A percentile compares a stretch with the other conserved stretches of the same genome.
phyloP scores from a whole-genome alignment of 2,113 vertebrate genomes.

The Nothoprocta perdicaria region DNA sequence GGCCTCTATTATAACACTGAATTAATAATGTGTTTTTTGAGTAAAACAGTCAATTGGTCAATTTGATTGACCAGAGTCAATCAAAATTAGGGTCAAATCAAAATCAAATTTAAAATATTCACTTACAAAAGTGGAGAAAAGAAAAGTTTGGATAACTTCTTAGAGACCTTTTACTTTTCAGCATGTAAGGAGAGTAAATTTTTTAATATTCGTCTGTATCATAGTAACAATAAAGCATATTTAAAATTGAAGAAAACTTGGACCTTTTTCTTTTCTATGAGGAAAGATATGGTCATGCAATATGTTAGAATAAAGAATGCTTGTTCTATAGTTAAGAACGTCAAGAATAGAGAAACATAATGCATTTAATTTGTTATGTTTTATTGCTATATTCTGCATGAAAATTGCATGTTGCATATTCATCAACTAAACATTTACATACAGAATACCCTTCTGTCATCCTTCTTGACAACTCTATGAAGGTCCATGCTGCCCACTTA shows the following conservation, averaged over 20 bases:
- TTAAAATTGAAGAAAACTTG: background rate
- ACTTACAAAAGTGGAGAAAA: background rate
- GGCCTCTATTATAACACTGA: background rate
- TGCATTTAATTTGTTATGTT: background rate
- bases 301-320: background rate
- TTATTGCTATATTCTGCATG: background rate
- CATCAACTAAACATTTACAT: background rate
- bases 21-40: background rate
- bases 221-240: background rate
- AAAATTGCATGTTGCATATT: background rate
- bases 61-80: background rate
- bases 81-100: background rate
- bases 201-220: background rate
- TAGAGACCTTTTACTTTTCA: background rate
- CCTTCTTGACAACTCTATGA: background rate
- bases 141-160: background rate
- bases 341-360: background rate
- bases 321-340: background rate
- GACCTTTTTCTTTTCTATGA: background rate
- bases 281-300: background rate
- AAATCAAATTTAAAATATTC: background rate
- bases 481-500: background rate
- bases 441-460: background rate
- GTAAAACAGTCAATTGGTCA: too few relatives aligned
- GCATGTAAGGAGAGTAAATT: rapidly evolving